These are phyloP conservation scores for Ceratosolen solmsi DNA, from an alignment of 1,140 invertebrate species.

Conservation along the genomic window DNA sequence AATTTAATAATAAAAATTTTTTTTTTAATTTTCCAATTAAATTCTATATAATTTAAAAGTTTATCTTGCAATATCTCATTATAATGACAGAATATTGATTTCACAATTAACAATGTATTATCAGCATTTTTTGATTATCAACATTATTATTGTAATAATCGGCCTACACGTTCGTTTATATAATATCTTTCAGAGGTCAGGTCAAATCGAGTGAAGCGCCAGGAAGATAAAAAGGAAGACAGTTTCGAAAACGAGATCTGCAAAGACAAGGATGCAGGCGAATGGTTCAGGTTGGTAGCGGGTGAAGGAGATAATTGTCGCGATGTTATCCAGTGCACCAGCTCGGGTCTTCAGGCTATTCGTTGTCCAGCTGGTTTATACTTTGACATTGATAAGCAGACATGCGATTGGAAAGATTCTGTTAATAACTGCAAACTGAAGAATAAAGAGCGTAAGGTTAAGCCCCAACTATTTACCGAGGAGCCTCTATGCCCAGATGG, in stretches of 20 bases:
- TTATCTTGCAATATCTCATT: no score
- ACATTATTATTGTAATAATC: background rate
- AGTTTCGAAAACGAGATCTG: slow-evolving; percentile 91
- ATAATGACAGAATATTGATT: no score
- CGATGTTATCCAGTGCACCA: slow-evolving; percentile 96
- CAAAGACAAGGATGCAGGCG: slow-evolving; percentile 95
- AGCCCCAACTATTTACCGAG: slow-evolving; percentile 91
- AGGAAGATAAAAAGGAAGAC: slow-evolving; percentile 85
- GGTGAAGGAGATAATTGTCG: slow-evolving; percentile 94
- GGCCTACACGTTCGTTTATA: background rate
- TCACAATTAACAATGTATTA: no score
- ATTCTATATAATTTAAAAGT: no score
- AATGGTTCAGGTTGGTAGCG: slow-evolving; percentile 93
- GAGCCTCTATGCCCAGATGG: slow-evolving; percentile 93
- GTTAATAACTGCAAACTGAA: slow-evolving; percentile 95
- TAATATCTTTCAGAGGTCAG: background rate
- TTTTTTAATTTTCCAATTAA: no score
- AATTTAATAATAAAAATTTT: no score
- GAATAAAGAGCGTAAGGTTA: slow-evolving; percentile 91
- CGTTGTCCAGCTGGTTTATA: slow-evolving; percentile 93
- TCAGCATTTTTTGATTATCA: no score
- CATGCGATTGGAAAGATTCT: slow-evolving; percentile 94
- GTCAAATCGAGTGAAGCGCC: slow-evolving; percentile 72
- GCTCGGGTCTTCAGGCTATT: slow-evolving; percentile 93
- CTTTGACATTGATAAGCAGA: slow-evolving; percentile 97